Evolutionary conservation across 2,797 vertebrate species (phyloP).

Genomic region (Synanceia verrucosa): DNA sequence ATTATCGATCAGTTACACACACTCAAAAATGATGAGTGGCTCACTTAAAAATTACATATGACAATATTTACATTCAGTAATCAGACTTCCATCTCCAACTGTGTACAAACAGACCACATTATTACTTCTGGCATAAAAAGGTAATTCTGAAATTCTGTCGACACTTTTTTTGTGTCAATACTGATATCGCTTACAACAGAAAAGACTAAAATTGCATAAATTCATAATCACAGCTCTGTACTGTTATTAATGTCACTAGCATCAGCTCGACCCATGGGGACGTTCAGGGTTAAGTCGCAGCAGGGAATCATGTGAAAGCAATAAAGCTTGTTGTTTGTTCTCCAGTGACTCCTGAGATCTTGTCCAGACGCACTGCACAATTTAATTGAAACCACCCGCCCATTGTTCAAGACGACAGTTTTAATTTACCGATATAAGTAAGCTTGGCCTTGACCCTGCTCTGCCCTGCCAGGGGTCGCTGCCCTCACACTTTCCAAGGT

Average conservation of each 20-base stretch:
- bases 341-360: slow-evolving; percentile 49
- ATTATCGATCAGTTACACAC: too few species aligned
- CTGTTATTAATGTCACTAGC: slow-evolving; percentile 27
- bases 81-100: slow-evolving; percentile 50
- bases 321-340: slow-evolving; percentile 50
- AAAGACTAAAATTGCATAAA: slow-evolving; percentile 17
- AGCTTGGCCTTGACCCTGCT: slow-evolving; percentile 74
- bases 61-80: slow-evolving; percentile 22
- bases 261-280: slow-evolving; percentile 22
- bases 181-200: not conserved
- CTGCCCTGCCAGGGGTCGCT: slow-evolving; percentile 69
- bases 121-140: slow-evolving; percentile 31
- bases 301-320: slow-evolving; percentile 35
- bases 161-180: slow-evolving; percentile 48
- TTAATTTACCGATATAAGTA: slow-evolving; percentile 81
- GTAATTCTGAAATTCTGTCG: slow-evolving; percentile 33
- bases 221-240: too few species aligned
- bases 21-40: too few species aligned
- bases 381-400: slow-evolving; percentile 80
- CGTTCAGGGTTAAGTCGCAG: slow-evolving; percentile 19
- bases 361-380: slow-evolving; percentile 20
- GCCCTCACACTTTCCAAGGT: slow-evolving; percentile 47
- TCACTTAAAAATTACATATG: too few species aligned
- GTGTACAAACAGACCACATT: slow-evolving; percentile 50
- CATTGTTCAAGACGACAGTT: slow-evolving; percentile 73